Base-by-base conservation (phyloP, 2,113 vertebrate genomes). In the Pungitius pungitius region DNA sequence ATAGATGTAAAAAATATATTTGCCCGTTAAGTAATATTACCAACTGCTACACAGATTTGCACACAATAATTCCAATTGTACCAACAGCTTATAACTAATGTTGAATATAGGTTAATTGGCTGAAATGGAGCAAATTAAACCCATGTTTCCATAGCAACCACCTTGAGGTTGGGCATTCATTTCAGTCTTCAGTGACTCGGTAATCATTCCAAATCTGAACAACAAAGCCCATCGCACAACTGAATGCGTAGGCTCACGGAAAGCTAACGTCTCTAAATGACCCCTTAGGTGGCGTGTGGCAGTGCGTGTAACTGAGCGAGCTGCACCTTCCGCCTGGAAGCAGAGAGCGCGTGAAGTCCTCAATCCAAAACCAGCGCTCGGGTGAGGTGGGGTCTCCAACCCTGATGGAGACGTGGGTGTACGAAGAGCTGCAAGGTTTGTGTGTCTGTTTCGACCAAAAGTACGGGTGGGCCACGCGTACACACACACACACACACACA, bases 1-100 rank as follows among this genome's bases (percentile, higher is more conserved):
- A 76, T 58, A 24, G 56, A 37, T 78, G 73, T 45, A 18, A 70
- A 72, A 73, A 77, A 3, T 2, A 47, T 67, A 42, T 68, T 82
- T 83, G 55, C 59, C 14, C 17, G 18, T 9, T 14, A n/a, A 33
- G 49, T n/a, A 42, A 45, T 73, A 78, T 84, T 69, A 62, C 33
- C 70, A 73, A 22, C 55, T 37, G 18, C 13, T 49, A 26, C 26
- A 60, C 17, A 51, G 13, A 54, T n/a, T 57, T 49, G 27, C 24
- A 72, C 14, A 66, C 27, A 30, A 51, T 0, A 0, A 55, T 12
- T 59, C 8, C 27, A 67, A 47, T 5, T 27, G 26, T 11, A 14
- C 17, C 27, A 14, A 57, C 62, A 18, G 14, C 39, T 67, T 45
- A 35, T 42, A 55, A 55, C 55, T 40, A 43, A 62, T 59, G 24